Conservation (phyloP, 1,140 invertebrate genomes). For the Tribolium madens region DNA sequence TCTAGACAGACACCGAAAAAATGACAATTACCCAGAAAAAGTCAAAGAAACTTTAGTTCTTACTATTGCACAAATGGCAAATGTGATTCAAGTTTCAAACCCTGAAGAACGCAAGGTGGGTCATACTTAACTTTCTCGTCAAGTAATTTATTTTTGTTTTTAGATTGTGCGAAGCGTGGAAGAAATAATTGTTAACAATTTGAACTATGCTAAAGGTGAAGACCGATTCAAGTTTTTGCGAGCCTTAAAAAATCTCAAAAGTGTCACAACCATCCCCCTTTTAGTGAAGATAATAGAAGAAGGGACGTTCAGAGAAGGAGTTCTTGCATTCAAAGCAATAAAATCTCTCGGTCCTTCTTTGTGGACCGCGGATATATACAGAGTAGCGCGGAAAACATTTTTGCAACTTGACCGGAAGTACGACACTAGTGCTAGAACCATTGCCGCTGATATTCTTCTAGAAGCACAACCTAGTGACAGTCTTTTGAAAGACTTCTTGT, state of each 20-base stretch:
- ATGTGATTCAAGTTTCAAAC: slow-evolving; percentile 45
- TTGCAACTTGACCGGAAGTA: slow-evolving; percentile 73
- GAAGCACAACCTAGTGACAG: slow-evolving; percentile 69
- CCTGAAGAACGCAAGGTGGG: slow-evolving; percentile 52
- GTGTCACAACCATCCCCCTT: slow-evolving; percentile 69
- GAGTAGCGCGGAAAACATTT: slow-evolving; percentile 71
- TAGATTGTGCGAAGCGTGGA: slow-evolving; percentile 61
- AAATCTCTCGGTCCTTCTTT: slow-evolving; percentile 68
- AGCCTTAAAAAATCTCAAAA: slow-evolving; percentile 76
- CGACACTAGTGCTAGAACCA: slow-evolving; percentile 79
- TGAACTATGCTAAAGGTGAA: slow-evolving; percentile 70
- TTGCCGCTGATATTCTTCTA: slow-evolving; percentile 81
- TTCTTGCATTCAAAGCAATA: slow-evolving; percentile 77
- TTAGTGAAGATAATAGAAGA: slow-evolving; percentile 69
- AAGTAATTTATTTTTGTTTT: slow-evolving; percentile 45
- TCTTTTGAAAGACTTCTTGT: slow-evolving; percentile 69
- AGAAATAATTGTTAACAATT: slow-evolving; percentile 67
- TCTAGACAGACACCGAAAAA: slow-evolving; percentile 66
- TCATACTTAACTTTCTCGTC: slow-evolving; percentile 43
- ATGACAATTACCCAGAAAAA: slow-evolving; percentile 69
- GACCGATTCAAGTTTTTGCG: slow-evolving; percentile 75
- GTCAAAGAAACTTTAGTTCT: slow-evolving; percentile 75
- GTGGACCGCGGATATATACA: slow-evolving; percentile 68
- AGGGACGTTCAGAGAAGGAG: slow-evolving; percentile 68
- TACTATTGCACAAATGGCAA: slow-evolving; percentile 74